Conservation (phyloP, 2,797 vertebrate genomes). For the Falco concolor region DNA sequence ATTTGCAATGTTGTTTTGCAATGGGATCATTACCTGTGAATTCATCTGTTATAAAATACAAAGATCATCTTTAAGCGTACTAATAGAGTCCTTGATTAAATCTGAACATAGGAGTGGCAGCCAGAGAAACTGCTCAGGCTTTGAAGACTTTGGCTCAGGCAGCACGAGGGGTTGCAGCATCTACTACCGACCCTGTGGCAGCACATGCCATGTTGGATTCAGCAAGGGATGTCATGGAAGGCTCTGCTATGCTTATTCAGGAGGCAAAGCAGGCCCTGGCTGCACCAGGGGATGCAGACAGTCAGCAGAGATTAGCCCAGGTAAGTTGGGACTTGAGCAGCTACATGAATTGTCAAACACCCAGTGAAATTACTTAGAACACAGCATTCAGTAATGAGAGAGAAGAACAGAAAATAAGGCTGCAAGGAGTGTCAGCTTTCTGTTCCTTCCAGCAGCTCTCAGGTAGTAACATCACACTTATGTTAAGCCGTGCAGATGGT, state of each 20-base stretch:
- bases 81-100: not conserved
- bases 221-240: slow-evolving; percentile 95
- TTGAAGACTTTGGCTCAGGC: slow-evolving; percentile 93
- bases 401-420: not conserved
- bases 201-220: slow-evolving; percentile 94
- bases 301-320: slow-evolving; percentile 96
- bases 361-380: not conserved
- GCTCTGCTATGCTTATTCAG: slow-evolving; percentile 94
- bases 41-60: not conserved
- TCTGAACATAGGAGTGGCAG: slow-evolving; percentile 85
- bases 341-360: not conserved
- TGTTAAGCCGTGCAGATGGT: not conserved
- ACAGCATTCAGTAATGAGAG: not conserved
- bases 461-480: not conserved
- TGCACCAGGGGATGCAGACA: slow-evolving; percentile 92
- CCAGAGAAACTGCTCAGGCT: slow-evolving; percentile 94
- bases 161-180: slow-evolving; percentile 93
- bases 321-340: slow-evolving; percentile 62
- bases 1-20: not conserved
- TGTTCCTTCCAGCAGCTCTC: not conserved
- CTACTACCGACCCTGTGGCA: slow-evolving; percentile 86
- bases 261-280: slow-evolving; percentile 95
- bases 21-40: not conserved
- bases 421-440: not conserved
- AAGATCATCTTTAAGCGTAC: not conserved